Evolutionary conservation across 1,140 invertebrate genomes (phyloP).

Genomic region (Akabosia matsudoensis): DNA sequence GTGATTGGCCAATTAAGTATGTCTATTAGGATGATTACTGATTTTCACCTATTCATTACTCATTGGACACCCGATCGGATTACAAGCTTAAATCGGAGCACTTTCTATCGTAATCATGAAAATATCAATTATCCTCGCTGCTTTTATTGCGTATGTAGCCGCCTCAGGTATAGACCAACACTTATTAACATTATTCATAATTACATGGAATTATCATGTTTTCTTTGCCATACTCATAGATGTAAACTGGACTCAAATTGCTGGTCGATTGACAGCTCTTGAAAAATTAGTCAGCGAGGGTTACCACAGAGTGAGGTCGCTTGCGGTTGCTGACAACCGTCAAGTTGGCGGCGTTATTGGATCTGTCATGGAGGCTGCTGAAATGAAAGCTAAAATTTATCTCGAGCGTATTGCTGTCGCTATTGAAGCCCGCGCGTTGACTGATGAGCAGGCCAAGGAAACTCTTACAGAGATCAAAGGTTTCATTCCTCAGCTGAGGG

Average conservation of each 20-base stretch:
- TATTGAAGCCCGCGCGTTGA: neutral
- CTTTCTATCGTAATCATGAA: too few species aligned
- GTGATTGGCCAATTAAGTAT: too few species aligned
- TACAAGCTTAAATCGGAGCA: too few species aligned
- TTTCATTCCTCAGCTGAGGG: neutral
- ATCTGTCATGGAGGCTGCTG: neutral
- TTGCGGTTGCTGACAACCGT: neutral
- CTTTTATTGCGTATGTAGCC: too few species aligned
- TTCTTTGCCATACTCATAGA: too few species aligned
- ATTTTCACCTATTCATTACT: too few species aligned
- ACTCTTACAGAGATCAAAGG: neutral
- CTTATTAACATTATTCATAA: too few species aligned
- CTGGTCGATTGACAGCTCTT: neutral
- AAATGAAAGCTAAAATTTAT: neutral
- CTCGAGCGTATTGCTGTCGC: neutral
- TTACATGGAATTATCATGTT: too few species aligned
- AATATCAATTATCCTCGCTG: too few species aligned
- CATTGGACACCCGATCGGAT: too few species aligned
- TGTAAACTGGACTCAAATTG: neutral
- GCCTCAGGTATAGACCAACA: too few species aligned
- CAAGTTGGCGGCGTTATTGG: neutral
- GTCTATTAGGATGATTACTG: too few species aligned
- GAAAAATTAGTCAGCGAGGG: neutral
- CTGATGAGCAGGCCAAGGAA: neutral
- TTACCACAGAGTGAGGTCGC: neutral